phyloP scores from a whole-genome alignment of 2,113 vertebrate genomes.

The Phaetusa simplex region DNA sequence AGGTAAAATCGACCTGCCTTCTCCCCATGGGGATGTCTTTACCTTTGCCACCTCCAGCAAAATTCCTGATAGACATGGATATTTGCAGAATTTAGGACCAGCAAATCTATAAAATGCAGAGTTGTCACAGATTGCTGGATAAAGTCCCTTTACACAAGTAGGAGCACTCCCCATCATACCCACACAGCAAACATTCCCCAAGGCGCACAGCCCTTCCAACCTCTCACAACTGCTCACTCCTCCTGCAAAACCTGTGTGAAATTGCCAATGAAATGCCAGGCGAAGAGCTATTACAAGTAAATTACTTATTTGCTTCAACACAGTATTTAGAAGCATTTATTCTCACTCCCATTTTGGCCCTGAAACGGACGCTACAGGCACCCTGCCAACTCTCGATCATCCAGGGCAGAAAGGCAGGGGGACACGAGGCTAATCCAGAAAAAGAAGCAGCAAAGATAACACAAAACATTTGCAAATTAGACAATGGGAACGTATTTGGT shows the following conservation, averaged over 20 bases:
- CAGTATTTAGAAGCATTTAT: slow-evolving; percentile 30
- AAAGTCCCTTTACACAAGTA: background rate
- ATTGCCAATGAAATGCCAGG: background rate
- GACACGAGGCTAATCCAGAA: slow-evolving; percentile 2
- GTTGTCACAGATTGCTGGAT: background rate
- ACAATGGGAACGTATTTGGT: background rate
- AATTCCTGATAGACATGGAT: background rate
- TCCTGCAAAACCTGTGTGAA: background rate
- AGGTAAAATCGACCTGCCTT: background rate
- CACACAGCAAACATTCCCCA: background rate
- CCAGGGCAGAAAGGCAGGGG: background rate
- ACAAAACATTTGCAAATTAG: background rate
- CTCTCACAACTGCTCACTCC: background rate
- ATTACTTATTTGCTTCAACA: slow-evolving; percentile 36
- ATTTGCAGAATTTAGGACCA: background rate
- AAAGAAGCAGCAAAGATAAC: background rate
- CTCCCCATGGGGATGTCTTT: background rate
- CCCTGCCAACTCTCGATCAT: slow-evolving; percentile 3
- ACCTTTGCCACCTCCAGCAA: background rate
- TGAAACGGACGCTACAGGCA: background rate
- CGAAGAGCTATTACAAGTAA: background rate
- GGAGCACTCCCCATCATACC: background rate
- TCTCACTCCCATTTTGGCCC: slow-evolving; percentile 53
- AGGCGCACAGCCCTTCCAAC: background rate
- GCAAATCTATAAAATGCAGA: background rate